Conservation (phyloP, 2,888 invertebrate genomes). For the Aphidoletes aphidimyza region DNA sequence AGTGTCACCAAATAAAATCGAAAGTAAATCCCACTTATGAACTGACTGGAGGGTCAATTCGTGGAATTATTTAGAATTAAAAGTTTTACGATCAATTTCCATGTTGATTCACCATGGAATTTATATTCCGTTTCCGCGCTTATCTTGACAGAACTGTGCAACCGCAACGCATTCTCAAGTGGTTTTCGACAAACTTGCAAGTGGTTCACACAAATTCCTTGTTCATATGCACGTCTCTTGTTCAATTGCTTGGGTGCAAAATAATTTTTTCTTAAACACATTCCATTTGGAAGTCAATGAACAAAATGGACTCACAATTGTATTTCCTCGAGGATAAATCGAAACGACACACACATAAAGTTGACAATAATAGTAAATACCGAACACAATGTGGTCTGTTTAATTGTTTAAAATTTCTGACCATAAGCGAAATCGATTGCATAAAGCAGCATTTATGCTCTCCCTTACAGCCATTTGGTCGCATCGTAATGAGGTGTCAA, state of each 20-base stretch:
- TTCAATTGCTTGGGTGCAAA: neutral
- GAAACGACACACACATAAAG: neutral
- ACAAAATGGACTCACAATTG: neutral
- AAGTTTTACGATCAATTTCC: too few species aligned
- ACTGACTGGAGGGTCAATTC: too few species aligned
- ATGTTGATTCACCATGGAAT: too few species aligned
- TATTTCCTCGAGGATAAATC: neutral
- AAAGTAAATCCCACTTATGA: too few species aligned
- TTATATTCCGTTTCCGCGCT: neutral
- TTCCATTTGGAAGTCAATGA: neutral
- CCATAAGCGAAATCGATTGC: constrained; percentile 31
- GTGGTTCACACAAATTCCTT: neutral
- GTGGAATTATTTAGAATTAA: too few species aligned
- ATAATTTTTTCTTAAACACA: constrained; percentile 18
- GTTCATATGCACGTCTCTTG: neutral
- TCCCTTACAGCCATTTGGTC: neutral
- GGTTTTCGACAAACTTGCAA: neutral
- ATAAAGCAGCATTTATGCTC: neutral
- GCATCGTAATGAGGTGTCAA: too few species aligned
- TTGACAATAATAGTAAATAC: neutral
- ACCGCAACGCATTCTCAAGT: neutral
- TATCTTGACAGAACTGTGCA: neutral
- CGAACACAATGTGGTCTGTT: neutral
- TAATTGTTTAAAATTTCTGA: constrained; percentile 40
- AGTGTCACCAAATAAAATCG: too few species aligned